These are phyloP conservation scores for Eubasilissa splendida DNA, from an alignment of 2,888 invertebrate genomes.

Conservation along the genomic window DNA sequence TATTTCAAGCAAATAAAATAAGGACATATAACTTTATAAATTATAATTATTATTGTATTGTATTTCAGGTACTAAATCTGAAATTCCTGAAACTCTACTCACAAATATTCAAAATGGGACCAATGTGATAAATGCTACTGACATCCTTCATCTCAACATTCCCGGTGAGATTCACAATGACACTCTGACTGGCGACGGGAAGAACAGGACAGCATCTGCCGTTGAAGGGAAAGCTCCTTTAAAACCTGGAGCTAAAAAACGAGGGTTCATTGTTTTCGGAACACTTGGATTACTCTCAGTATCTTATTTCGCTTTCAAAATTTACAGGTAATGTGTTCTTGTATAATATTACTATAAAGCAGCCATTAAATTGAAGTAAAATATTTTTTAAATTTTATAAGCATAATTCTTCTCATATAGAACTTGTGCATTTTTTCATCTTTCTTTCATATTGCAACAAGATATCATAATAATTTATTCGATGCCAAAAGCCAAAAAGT, in stretches of 20 bases:
- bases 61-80: background rate
- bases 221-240: conserved; percentile 1
- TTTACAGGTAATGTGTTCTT: conserved; percentile 66
- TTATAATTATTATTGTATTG: background rate
- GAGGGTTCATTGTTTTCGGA: conserved; percentile 70
- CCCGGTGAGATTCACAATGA: conserved; percentile 16
- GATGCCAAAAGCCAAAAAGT: too few species aligned
- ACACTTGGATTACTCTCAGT: conserved; percentile 68
- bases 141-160: background rate
- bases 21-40: too few species aligned
- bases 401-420: too few species aligned
- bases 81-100: background rate
- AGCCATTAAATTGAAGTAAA: too few species aligned
- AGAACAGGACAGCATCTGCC: background rate
- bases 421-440: too few species aligned
- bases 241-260: conserved; percentile 65
- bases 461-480: too few species aligned
- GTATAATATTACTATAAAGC: too few species aligned
- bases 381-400: too few species aligned
- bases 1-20: too few species aligned
- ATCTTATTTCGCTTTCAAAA: conserved; percentile 66
- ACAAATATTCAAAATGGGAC: background rate
- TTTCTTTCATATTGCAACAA: too few species aligned
- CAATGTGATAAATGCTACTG: background rate
- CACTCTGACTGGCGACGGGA: background rate